Conservation (phyloP, 1,140 invertebrate species). For the Homalodisca vitripennis region DNA sequence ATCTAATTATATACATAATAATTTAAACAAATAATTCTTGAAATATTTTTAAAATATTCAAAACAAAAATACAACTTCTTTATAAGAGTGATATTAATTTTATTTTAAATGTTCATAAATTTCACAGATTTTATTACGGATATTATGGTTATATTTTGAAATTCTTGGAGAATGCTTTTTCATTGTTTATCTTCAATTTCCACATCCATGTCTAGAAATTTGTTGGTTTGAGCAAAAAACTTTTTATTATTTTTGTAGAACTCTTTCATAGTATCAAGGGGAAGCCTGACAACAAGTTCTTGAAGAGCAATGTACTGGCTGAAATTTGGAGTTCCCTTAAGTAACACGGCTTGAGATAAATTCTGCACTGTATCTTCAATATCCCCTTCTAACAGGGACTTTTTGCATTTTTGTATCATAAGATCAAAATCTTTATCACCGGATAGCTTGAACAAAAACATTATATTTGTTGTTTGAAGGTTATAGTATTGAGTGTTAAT, state of each 20-base stretch:
- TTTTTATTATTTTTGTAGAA: slow-evolving; percentile 7
- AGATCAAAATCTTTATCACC: background rate
- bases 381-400: background rate
- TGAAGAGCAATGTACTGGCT: background rate
- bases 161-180: too few relatives aligned
- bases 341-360: background rate
- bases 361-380: background rate
- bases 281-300: background rate
- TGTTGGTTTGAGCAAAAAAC: slow-evolving; percentile 6
- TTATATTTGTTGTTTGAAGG: too few relatives aligned
- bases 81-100: too few relatives aligned
- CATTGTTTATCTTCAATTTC: background rate
- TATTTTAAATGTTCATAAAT: too few relatives aligned
- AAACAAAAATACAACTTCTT: too few relatives aligned
- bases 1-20: too few relatives aligned
- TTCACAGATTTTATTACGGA: too few relatives aligned
- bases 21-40: too few relatives aligned
- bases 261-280: background rate
- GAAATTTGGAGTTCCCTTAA: background rate
- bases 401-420: background rate
- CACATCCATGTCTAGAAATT: background rate
- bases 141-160: too few relatives aligned
- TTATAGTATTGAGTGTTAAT: background rate
- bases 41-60: too few relatives aligned
- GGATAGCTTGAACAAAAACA: background rate